phyloP scores from a whole-genome alignment of 2,797 vertebrate genomes.

The Melanotaenia maccullochi region DNA sequence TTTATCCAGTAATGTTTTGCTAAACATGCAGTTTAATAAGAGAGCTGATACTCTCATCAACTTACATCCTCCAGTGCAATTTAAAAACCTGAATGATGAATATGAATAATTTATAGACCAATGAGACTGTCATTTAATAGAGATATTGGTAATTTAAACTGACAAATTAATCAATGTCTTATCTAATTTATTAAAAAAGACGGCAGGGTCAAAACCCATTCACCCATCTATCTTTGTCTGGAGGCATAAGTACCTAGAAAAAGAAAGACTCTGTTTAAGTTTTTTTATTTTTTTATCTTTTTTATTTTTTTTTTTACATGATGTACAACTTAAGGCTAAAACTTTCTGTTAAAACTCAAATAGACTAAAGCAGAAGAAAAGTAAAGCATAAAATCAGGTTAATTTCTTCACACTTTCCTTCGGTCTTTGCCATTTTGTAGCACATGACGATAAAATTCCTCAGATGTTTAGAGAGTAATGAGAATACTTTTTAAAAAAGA shows the following conservation, averaged over 20 bases:
- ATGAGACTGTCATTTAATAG: constrained; percentile 69
- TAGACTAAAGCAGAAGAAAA: background rate
- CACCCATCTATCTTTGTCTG: constrained; percentile 63
- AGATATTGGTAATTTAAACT: constrained; percentile 69
- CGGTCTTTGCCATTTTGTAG: background rate
- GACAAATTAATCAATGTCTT: constrained; percentile 70
- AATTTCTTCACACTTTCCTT: background rate
- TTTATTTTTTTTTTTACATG: constrained; percentile 13
- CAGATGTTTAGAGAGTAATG: too few relatives aligned
- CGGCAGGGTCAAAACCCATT: constrained; percentile 56
- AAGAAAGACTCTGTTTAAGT: constrained; percentile 19
- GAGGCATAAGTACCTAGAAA: constrained; percentile 36
- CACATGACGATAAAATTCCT: background rate
- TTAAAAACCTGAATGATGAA: constrained; percentile 54
- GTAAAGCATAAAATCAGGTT: too few relatives aligned
- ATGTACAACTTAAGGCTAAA: constrained; percentile 14
- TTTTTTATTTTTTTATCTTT: too few relatives aligned
- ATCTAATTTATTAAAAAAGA: constrained; percentile 71
- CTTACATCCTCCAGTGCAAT: constrained; percentile 40
- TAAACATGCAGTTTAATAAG: constrained; percentile 54
- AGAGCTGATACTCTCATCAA: constrained; percentile 50
- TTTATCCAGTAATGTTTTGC: constrained; percentile 52
- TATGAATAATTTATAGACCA: constrained; percentile 65
- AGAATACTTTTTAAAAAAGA: too few relatives aligned
- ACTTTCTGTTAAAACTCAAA: background rate